phyloP scores from a whole-genome alignment of 2,888 invertebrate genomes.

The Amblyteles armatorius region DNA sequence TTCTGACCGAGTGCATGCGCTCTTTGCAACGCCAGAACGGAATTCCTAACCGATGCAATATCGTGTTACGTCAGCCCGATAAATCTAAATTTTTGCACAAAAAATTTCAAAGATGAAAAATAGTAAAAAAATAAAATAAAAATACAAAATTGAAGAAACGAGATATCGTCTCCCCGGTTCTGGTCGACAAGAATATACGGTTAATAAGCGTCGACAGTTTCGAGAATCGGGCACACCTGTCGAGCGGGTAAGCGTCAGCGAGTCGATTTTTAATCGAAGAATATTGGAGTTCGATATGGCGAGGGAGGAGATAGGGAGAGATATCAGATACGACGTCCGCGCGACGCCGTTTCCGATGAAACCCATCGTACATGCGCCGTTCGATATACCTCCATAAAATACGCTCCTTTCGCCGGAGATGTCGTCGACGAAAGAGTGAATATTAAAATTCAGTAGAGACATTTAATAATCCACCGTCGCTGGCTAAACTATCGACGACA shows the following conservation, averaged over 20 bases:
- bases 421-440: neutral
- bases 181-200: neutral
- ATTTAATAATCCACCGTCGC: neutral
- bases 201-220: conserved; percentile 21
- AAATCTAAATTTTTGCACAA: neutral
- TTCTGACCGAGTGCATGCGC: neutral
- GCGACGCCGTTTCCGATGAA: conserved; percentile 22
- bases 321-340: conserved; percentile 40
- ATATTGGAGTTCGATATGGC: conserved; percentile 29
- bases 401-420: neutral
- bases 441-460: neutral
- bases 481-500: neutral
- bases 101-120: neutral
- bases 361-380: conserved; percentile 15
- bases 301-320: conserved; percentile 24
- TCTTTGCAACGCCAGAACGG: neutral
- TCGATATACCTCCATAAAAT: conserved; percentile 9
- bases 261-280: conserved; percentile 32
- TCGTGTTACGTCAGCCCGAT: neutral
- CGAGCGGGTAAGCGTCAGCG: neutral
- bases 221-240: conserved; percentile 31
- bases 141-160: neutral
- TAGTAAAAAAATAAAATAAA: neutral
- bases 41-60: neutral
- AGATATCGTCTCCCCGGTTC: neutral